Evolutionary conservation across 1,140 invertebrate genomes (phyloP).

Genomic region (Thaumatotibia leucotreta): DNA sequence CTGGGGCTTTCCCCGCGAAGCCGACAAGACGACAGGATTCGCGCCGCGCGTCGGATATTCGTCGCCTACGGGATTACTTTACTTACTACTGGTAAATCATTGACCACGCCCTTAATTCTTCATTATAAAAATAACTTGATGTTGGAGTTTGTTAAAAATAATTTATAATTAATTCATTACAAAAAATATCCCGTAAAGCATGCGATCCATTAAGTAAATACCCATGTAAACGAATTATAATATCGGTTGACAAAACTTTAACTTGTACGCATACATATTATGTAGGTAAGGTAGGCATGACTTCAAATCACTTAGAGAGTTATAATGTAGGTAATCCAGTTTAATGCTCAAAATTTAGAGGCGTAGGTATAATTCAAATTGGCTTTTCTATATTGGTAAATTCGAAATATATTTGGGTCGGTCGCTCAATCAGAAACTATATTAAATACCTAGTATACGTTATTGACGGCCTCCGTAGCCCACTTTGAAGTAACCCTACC

Average conservation of each 20-base stretch:
- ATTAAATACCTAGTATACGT: no score
- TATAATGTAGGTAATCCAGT: not conserved
- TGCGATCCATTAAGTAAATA: no score
- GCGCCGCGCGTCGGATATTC: slow-evolving; percentile 28
- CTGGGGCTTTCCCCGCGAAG: not conserved
- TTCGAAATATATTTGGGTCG: no score
- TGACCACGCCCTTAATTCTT: not conserved
- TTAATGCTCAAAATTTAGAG: not conserved
- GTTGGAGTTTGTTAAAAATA: not conserved
- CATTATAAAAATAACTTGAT: not conserved
- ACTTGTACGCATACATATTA: no score
- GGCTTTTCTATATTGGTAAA: not conserved
- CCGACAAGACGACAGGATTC: slow-evolving; percentile 14
- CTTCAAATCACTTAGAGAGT: no score
- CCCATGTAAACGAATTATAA: no score
- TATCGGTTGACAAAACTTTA: no score
- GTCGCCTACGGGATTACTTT: slow-evolving; percentile 26
- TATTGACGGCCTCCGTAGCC: no score
- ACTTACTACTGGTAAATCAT: slow-evolving; percentile 9
- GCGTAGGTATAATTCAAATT: not conserved
- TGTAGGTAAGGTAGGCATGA: no score
- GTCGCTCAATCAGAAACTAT: no score
- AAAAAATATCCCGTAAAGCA: no score
- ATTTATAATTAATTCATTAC: not conserved
- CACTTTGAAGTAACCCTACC: no score